phyloP scores from a whole-genome alignment of 2,888 invertebrate genomes.

The Dugesia japonica region DNA sequence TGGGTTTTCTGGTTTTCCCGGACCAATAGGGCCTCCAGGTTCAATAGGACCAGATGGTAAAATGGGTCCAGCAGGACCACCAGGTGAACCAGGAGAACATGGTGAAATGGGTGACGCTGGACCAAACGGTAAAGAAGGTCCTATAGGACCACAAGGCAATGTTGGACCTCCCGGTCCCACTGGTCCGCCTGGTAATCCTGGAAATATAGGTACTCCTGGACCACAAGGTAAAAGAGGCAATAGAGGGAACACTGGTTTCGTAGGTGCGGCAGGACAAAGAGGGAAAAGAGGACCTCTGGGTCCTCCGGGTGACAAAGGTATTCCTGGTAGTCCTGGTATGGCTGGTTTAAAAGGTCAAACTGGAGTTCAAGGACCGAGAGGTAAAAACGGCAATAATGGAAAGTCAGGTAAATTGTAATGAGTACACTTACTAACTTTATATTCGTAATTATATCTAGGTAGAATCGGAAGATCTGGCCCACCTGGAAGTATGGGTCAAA shows the following conservation, averaged over 20 bases:
- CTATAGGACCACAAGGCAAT: conserved; percentile 14
- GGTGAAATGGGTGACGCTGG: conserved; percentile 26
- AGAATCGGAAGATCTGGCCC: background rate
- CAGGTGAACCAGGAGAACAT: conserved; percentile 12
- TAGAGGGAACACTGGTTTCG: conserved; percentile 23
- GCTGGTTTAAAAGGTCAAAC: background rate
- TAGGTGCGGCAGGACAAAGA: background rate
- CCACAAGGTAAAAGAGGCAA: conserved; percentile 21
- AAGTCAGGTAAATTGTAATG: too few species aligned
- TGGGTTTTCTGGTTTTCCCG: conserved; percentile 8
- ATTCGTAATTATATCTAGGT: too few species aligned
- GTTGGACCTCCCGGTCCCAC: conserved; percentile 21
- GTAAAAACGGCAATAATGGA: background rate
- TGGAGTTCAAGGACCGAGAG: background rate
- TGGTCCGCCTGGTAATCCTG: conserved; percentile 13
- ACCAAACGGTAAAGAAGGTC: background rate
- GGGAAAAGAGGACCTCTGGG: background rate
- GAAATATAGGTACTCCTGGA: conserved; percentile 11
- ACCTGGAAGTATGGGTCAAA: background rate
- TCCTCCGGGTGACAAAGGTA: background rate
- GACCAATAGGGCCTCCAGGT: conserved; percentile 27
- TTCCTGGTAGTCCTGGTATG: background rate
- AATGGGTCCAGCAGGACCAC: conserved; percentile 14
- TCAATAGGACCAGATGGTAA: background rate
- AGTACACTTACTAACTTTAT: too few species aligned